phyloP scores from a whole-genome alignment of 1,140 invertebrate species.

The Holcopasites calliopsidis region DNA sequence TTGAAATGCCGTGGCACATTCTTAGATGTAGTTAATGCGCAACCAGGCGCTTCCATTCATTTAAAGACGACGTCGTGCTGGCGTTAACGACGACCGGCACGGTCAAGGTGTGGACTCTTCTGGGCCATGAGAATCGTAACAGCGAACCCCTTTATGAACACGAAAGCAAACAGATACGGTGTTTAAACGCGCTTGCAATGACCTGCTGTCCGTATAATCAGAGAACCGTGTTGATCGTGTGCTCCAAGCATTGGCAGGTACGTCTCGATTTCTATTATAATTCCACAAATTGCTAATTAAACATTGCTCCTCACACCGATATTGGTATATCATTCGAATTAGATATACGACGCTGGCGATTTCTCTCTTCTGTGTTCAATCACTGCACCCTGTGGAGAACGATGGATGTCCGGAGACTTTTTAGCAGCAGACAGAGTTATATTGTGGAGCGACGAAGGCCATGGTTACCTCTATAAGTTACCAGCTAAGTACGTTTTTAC shows the following conservation, averaged over 20 bases:
- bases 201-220: conserved; percentile 98
- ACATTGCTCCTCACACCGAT: conserved; percentile 52
- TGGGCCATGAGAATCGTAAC: conserved; percentile 92
- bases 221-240: conserved; percentile 97
- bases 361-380: conserved; percentile 96
- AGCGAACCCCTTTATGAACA: conserved; percentile 96
- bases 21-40: conserved; percentile 59
- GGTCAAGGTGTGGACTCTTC: conserved; percentile 98
- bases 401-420: conserved; percentile 97
- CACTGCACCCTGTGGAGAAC: conserved; percentile 89
- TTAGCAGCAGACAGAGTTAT: conserved; percentile 93
- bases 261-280: background rate
- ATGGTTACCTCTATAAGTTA: conserved; percentile 96
- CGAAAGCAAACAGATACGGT: conserved; percentile 98
- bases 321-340: background rate
- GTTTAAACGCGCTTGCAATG: conserved; percentile 94
- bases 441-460: conserved; percentile 96
- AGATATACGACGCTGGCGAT: conserved; percentile 95
- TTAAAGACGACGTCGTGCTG: conserved; percentile 96
- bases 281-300: background rate
- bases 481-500: conserved; percentile 92
- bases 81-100: conserved; percentile 97
- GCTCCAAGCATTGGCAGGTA: conserved; percentile 98
- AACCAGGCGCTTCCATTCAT: conserved; percentile 63
- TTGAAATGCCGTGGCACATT: conserved; percentile 46